Evolutionary conservation across 2,113 vertebrate genomes (phyloP).

Genomic region (Podarcis raffonei): DNA sequence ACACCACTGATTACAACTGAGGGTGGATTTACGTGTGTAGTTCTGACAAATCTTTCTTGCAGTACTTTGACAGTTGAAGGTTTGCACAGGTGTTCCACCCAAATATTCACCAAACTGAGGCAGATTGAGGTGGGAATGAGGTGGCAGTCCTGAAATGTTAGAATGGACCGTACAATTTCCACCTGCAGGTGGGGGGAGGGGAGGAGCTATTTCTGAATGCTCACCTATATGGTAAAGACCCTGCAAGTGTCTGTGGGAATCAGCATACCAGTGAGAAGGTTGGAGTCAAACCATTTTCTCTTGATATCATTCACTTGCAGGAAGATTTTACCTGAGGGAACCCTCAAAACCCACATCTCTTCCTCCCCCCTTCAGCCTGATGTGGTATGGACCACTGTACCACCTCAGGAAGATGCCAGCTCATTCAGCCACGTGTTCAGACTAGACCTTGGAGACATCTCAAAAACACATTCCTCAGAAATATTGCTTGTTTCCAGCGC

Average conservation of each 20-base stretch:
- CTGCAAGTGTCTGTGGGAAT: background rate
- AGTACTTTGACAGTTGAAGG: background rate
- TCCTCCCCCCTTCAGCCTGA: background rate
- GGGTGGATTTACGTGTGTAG: conserved; percentile 12
- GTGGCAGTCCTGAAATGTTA: background rate
- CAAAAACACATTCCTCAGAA: background rate
- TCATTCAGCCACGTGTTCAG: background rate
- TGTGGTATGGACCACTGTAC: background rate
- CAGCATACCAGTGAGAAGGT: background rate
- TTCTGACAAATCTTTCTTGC: background rate
- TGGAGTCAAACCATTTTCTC: background rate
- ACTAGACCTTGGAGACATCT: background rate
- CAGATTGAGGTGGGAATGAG: background rate
- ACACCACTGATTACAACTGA: background rate
- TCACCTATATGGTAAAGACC: too few species aligned
- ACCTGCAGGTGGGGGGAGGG: too few species aligned
- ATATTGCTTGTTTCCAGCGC: background rate
- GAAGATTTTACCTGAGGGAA: background rate
- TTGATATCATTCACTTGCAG: background rate
- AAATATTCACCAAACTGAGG: background rate
- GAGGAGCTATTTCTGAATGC: too few species aligned
- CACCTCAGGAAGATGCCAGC: background rate
- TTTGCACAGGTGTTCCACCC: background rate
- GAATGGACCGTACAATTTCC: background rate
- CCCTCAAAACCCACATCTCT: background rate